These are phyloP conservation scores for Xestia rhomboidea DNA, from an alignment of 2,888 invertebrate species.

Conservation along the genomic window DNA sequence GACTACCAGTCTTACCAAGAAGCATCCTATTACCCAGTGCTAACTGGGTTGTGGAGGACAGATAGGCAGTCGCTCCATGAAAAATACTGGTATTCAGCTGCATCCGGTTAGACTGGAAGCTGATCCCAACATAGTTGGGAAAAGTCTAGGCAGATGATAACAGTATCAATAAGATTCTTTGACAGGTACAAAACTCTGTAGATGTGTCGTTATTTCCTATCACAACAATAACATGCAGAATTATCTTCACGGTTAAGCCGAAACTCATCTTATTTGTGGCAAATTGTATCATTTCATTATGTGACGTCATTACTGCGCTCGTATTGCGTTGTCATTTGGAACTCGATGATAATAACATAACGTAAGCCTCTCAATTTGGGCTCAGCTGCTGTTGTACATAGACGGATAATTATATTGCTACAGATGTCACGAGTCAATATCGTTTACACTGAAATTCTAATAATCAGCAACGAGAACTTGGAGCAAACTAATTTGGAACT, in stretches of 20 bases:
- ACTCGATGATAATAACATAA: slow-evolving; percentile 43
- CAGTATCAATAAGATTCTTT: background rate
- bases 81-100: too few relatives aligned
- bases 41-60: too few relatives aligned
- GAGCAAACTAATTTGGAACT: background rate
- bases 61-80: too few relatives aligned
- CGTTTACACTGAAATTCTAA: slow-evolving; percentile 1
- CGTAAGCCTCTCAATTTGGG: slow-evolving; percentile 44
- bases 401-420: slow-evolving; percentile 29
- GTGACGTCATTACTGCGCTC: slow-evolving; percentile 44
- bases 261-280: slow-evolving; percentile 47
- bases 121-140: too few relatives aligned
- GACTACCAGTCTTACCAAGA: too few relatives aligned
- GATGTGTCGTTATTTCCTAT: background rate
- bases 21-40: too few relatives aligned
- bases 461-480: background rate
- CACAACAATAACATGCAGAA: slow-evolving; percentile 1
- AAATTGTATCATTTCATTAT: slow-evolving; percentile 38
- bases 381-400: slow-evolving; percentile 40
- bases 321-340: slow-evolving; percentile 40
- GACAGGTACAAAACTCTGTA: background rate
- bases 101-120: too few relatives aligned
- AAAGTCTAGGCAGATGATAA: too few relatives aligned
- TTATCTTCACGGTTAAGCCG: slow-evolving; percentile 29
- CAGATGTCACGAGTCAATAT: slow-evolving; percentile 5